phyloP scores from a whole-genome alignment of 2,888 invertebrate genomes.

The Gibbula magus region DNA sequence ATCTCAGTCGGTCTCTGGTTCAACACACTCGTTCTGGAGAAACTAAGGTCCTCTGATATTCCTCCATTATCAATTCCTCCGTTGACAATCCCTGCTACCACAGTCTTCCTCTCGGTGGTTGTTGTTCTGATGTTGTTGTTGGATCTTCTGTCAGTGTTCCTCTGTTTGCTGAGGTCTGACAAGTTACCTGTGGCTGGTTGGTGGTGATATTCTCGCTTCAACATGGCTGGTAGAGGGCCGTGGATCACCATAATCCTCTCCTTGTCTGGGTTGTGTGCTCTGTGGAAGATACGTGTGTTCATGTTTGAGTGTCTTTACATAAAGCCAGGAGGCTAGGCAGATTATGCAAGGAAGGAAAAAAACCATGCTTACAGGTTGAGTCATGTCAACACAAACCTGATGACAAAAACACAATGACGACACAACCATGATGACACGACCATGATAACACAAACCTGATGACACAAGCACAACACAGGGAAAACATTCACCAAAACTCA shows the following conservation, averaged over 20 bases:
- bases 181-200: constrained; percentile 42
- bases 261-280: constrained; percentile 73
- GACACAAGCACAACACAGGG: too few species aligned
- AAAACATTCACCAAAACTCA: too few species aligned
- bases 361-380: too few species aligned
- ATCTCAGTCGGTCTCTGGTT: constrained; percentile 67
- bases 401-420: too few species aligned
- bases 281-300: constrained; percentile 33
- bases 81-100: neutral
- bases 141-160: neutral
- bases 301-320: too few species aligned
- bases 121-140: neutral
- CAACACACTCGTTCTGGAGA: constrained; percentile 67
- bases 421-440: too few species aligned
- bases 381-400: too few species aligned
- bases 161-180: constrained; percentile 16
- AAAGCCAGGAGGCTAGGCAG: too few species aligned
- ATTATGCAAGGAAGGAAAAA: too few species aligned
- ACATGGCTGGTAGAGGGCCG: constrained; percentile 63
- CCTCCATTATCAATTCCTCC: neutral
- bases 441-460: too few species aligned
- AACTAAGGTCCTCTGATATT: constrained; percentile 50
- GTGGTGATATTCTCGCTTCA: constrained; percentile 50
- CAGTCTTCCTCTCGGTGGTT: neutral
- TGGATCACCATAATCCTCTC: constrained; percentile 65